Evolutionary conservation across 2,113 vertebrate genomes (phyloP).

Genomic region (Gymnogyps californianus): DNA sequence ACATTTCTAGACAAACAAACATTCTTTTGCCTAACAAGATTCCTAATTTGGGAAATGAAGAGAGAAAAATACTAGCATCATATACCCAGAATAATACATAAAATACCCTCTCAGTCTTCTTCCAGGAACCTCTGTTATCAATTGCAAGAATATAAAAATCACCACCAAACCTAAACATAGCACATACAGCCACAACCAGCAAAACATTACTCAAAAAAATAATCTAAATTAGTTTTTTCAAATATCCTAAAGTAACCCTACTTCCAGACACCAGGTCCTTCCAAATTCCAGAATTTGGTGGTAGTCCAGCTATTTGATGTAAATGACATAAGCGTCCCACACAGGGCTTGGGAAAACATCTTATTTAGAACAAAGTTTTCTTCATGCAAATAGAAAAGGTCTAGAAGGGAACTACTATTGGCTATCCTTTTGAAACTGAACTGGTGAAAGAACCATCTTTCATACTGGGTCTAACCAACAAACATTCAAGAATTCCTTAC

Average conservation of each 20-base stretch:
- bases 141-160: neutral
- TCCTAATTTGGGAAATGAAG: neutral
- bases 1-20: neutral
- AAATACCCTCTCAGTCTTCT: neutral
- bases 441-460: neutral
- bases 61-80: neutral
- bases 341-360: neutral
- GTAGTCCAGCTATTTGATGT: neutral
- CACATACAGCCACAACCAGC: neutral
- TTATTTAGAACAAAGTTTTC: neutral
- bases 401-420: neutral
- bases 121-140: neutral
- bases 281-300: neutral
- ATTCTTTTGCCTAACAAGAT: neutral
- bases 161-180: neutral
- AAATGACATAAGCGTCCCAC: neutral
- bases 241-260: neutral
- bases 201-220: neutral
- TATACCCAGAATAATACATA: neutral
- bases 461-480: neutral
- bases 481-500: neutral
- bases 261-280: neutral
- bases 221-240: neutral
- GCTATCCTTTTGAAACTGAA: neutral
- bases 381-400: neutral